Base-by-base conservation (phyloP, 1,140 invertebrate genomes). In the Drosophila hydei region DNA sequence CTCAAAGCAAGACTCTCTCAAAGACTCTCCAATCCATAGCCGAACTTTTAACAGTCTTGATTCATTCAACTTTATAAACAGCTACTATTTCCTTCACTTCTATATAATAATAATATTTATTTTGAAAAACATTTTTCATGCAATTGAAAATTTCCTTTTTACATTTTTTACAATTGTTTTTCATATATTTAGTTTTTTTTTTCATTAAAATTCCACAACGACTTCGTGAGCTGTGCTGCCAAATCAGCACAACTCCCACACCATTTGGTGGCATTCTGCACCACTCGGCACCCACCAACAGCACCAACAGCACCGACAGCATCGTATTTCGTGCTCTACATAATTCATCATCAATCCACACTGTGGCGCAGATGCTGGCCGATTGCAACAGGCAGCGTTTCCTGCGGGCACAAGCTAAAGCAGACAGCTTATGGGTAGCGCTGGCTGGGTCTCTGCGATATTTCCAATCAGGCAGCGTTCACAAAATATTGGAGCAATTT, bases 301-400 rank as follows among this genome's bases (percentile, higher is more conserved):
- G 3, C 45, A 47, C 16, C 67, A 43, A 48, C 55, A 68, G 59
- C 58, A 72, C 55, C 63, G 51, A 67, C 74, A 63, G 75, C 75
- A 79, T 90, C 80, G 89, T 65, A 79, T 90, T 90, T 90, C 89
- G 89, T 90, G 89, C 89, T 90, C 89, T 90, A 90, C 89, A 90
- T 90, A 90, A 90, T 90, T 90, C 89, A 90, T 90, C 89, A 90
- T 83, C 81, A 87, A 88, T 88, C 83, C 72, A 88, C 84, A 88
- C 78, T 75, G 71, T 81, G 55, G 60, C 62, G 55, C 48, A 51
- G 70, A 68, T 67, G 47, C 45, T 68, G 63, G 63, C n/a, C 62
- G 54, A 65, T 72, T 72, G 40, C 50, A 50, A 40, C 52, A 50
- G 73, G 30, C 27, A 27, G 19, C 50, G 58, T 52, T 75, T 64